phyloP scores from a whole-genome alignment of 2,113 vertebrate genomes.

The Enhydra lutris region DNA sequence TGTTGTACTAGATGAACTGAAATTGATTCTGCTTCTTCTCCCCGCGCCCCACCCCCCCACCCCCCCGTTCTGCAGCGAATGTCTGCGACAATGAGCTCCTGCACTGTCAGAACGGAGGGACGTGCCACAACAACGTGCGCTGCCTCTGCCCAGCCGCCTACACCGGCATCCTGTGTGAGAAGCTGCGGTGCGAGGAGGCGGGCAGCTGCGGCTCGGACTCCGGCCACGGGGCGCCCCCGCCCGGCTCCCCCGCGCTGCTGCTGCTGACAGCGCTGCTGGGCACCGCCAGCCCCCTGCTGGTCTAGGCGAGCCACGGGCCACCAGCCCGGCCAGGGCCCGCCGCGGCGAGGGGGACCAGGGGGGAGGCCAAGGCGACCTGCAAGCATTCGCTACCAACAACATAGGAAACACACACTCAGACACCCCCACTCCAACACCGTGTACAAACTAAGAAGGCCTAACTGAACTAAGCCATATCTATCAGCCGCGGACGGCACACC shows the following conservation, averaged over 20 bases:
- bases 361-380: slow-evolving; percentile 44
- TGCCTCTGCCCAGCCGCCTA: slow-evolving; percentile 90
- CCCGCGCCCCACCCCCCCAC: slow-evolving; percentile 31
- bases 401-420: not conserved
- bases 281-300: slow-evolving; percentile 24
- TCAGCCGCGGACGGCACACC: slow-evolving; percentile 79
- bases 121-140: slow-evolving; percentile 91
- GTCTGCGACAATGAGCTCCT: slow-evolving; percentile 96
- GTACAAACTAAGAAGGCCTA: slow-evolving; percentile 77
- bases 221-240: slow-evolving; percentile 54
- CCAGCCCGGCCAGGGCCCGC: slow-evolving; percentile 70
- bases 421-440: slow-evolving; percentile 53
- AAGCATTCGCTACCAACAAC: slow-evolving; percentile 35
- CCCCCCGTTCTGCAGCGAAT: slow-evolving; percentile 86
- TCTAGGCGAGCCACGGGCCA: slow-evolving; percentile 75
- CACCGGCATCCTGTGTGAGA: slow-evolving; percentile 94
- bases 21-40: slow-evolving; percentile 66
- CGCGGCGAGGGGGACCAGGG: not conserved
- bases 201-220: slow-evolving; percentile 87
- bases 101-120: slow-evolving; percentile 97
- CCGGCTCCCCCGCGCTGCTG: slow-evolving; percentile 70
- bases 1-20: slow-evolving; percentile 39
- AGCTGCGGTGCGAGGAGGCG: slow-evolving; percentile 88
- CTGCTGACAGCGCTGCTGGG: slow-evolving; percentile 72
- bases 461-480: slow-evolving; percentile 93